Percentiles rank a stretch among this genome's conserved stretches.
Evolutionary conservation across 2,888 invertebrate species (phyloP).

Genomic region (Stegophylla sp.): DNA sequence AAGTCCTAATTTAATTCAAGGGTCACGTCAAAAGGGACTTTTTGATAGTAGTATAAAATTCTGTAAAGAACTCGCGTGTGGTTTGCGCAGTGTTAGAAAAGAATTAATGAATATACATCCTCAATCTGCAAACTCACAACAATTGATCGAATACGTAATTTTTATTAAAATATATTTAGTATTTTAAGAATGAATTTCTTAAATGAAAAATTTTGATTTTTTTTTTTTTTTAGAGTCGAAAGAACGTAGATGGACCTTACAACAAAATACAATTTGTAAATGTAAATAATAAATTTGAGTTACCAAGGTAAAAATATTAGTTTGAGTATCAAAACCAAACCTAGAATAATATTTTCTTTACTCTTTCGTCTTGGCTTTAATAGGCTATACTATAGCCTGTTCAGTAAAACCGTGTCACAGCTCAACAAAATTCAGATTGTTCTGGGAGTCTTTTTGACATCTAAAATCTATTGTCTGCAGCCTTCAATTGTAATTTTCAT

Average conservation of each 20-base stretch:
- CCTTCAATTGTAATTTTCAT: too few relatives aligned
- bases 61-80: constrained; percentile 38
- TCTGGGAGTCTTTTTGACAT: too few relatives aligned
- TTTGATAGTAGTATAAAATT: constrained; percentile 31
- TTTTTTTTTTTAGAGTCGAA: constrained; percentile 33
- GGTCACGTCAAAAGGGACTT: constrained; percentile 32
- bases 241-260: not conserved
- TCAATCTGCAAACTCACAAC: constrained; percentile 12
- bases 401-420: too few relatives aligned
- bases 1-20: constrained; percentile 14
- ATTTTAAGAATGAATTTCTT: not conserved
- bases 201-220: not conserved
- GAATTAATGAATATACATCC: constrained; percentile 40
- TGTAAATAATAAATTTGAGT: constrained; percentile 32
- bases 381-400: too few relatives aligned
- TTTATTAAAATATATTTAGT: not conserved
- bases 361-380: too few relatives aligned
- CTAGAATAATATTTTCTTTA: too few relatives aligned
- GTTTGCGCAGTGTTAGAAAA: constrained; percentile 49
- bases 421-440: too few relatives aligned
- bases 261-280: constrained; percentile 28
- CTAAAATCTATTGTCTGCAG: too few relatives aligned
- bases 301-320: constrained; percentile 31
- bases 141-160: constrained; percentile 42
- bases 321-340: not conserved